Conservation (phyloP, 2,113 vertebrate genomes). For the Gavia stellata region DNA sequence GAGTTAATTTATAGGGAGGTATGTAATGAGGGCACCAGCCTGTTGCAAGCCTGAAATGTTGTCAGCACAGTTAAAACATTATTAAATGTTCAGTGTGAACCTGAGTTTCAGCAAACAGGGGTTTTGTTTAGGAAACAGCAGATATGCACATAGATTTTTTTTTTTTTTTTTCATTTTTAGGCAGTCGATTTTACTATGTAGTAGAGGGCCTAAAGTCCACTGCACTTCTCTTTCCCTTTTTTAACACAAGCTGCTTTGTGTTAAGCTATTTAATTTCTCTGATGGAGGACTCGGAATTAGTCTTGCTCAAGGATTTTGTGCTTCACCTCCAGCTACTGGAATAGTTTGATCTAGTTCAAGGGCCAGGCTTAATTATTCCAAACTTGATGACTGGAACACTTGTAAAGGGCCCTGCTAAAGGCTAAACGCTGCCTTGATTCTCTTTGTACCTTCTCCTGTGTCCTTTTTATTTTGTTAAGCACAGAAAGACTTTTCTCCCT, state of each 20-base stretch:
- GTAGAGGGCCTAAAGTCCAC: neutral
- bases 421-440: neutral
- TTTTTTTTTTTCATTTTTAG: neutral
- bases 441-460: neutral
- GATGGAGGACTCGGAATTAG: neutral
- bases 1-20: neutral
- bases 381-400: neutral
- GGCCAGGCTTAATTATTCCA: neutral
- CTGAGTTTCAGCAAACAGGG: neutral
- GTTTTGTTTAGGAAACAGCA: neutral
- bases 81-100: neutral
- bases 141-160: neutral
- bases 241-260: neutral
- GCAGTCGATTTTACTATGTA: neutral
- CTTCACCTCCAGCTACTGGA: neutral
- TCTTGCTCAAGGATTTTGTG: neutral
- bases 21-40: neutral
- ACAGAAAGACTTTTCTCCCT: neutral
- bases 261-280: neutral
- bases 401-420: neutral
- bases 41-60: neutral
- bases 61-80: accelerated
- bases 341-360: neutral
- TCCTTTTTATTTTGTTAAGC: neutral
- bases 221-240: neutral